Conservation (phyloP, 2,797 vertebrate species). For the Mallotus villosus region DNA sequence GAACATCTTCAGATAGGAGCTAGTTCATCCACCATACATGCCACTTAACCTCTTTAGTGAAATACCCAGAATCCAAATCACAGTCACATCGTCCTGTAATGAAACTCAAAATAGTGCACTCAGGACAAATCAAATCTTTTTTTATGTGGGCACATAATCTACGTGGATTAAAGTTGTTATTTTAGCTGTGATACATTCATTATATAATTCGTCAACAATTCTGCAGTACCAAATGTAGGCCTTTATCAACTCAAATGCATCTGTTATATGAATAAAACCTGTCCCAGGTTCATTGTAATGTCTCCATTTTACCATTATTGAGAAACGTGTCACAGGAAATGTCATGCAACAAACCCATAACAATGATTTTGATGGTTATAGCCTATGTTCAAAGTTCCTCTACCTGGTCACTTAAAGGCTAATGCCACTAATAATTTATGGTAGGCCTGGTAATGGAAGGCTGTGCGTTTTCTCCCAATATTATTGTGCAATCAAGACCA, state of each 20-base stretch:
- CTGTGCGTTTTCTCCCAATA: not conserved
- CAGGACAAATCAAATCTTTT: constrained; percentile 3
- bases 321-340: constrained; percentile 4
- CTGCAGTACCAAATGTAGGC: not conserved
- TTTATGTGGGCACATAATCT: not conserved
- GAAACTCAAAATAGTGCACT: not conserved
- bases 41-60: not conserved
- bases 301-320: not conserved
- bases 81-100: not conserved
- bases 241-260: not conserved
- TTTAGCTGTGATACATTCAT: not conserved
- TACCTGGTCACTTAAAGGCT: not conserved
- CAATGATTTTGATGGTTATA: not conserved
- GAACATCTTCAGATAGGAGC: not conserved
- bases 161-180: not conserved
- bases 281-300: not conserved
- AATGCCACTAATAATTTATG: not conserved
- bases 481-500: too few relatives aligned
- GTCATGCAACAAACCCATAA: not conserved
- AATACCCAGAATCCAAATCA: constrained; percentile 6
- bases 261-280: not conserved
- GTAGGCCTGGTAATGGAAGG: not conserved
- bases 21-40: not conserved
- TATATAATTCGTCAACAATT: too few relatives aligned
- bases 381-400: not conserved